Percentiles rank a stretch among this genome's conserved stretches.
These are phyloP conservation scores for Merops nubicus DNA, from an alignment of 2,113 vertebrate species.

Conservation along the genomic window DNA sequence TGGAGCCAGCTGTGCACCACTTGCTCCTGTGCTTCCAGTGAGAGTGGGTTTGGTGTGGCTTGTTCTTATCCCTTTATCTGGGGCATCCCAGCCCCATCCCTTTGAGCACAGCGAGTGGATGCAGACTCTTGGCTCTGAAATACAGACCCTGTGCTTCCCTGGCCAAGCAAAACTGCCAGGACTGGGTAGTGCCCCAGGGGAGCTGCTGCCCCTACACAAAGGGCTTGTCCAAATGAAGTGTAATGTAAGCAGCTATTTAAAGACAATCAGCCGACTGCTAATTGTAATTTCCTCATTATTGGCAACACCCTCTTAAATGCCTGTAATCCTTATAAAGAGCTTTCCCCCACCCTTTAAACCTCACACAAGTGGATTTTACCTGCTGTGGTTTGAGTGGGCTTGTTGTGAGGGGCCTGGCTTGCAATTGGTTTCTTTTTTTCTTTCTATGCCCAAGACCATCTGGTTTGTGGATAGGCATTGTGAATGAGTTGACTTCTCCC, in stretches of 20 bases:
- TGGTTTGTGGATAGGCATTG: background rate
- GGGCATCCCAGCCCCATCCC: background rate
- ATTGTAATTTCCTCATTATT: slow-evolving; percentile 54
- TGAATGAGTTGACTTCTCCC: background rate
- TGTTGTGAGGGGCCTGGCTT: background rate
- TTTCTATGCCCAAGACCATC: background rate
- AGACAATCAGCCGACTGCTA: background rate
- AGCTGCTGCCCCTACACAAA: background rate
- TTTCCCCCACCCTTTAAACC: slow-evolving; percentile 33
- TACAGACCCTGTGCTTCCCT: background rate
- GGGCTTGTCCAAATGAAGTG: background rate
- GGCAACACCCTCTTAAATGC: slow-evolving; percentile 36
- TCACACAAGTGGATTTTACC: slow-evolving; percentile 39
- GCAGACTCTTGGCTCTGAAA: background rate
- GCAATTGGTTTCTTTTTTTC: background rate
- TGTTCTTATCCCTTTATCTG: background rate
- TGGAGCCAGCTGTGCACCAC: background rate
- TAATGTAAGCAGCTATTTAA: slow-evolving; percentile 46
- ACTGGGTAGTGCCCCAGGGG: background rate
- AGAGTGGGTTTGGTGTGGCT: background rate
- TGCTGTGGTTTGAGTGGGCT: background rate
- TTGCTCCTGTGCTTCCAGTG: background rate
- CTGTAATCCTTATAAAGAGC: slow-evolving; percentile 47
- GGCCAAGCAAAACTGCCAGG: background rate
- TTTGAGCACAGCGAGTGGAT: background rate